Conservation (phyloP, 1,140 invertebrate species). For the Leptonema lineaticorne region DNA sequence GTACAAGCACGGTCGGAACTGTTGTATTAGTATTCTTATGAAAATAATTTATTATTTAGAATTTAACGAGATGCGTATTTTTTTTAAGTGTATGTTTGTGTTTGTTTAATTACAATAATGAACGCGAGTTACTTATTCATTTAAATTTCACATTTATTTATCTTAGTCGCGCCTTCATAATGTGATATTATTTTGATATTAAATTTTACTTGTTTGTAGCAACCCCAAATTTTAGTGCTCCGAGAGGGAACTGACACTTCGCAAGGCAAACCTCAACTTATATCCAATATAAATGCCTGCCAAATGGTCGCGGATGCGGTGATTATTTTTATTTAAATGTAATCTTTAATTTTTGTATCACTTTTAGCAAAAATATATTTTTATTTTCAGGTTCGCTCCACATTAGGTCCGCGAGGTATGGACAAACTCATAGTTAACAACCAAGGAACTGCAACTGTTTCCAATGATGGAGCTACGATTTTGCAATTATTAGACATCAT, state of each 20-base stretch:
- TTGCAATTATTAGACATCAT: slow-evolving; percentile 96
- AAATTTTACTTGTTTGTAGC: slow-evolving; percentile 75
- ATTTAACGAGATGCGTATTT: too few relatives aligned
- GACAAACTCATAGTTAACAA: slow-evolving; percentile 97
- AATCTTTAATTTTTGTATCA: background rate
- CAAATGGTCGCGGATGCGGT: slow-evolving; percentile 93
- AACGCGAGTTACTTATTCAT: too few relatives aligned
- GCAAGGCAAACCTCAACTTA: slow-evolving; percentile 93
- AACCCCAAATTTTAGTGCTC: slow-evolving; percentile 96
- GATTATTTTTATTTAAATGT: slow-evolving; percentile 37
- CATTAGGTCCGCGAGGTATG: slow-evolving; percentile 97
- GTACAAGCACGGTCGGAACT: too few relatives aligned
- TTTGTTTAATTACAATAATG: too few relatives aligned
- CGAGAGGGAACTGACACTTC: slow-evolving; percentile 97
- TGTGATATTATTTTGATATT: too few relatives aligned
- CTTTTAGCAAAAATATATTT: too few relatives aligned
- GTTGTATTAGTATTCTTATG: too few relatives aligned
- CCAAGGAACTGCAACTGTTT: slow-evolving; percentile 91
- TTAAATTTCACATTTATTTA: too few relatives aligned
- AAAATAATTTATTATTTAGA: too few relatives aligned
- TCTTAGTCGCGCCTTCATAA: too few relatives aligned
- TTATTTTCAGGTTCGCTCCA: slow-evolving; percentile 71
- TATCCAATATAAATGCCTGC: slow-evolving; percentile 99
- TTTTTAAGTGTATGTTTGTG: too few relatives aligned
- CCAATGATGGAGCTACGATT: slow-evolving; percentile 99